These are phyloP conservation scores for Thryonomys swinderianus DNA, from an alignment of 2,113 vertebrate species.

Conservation along the genomic window DNA sequence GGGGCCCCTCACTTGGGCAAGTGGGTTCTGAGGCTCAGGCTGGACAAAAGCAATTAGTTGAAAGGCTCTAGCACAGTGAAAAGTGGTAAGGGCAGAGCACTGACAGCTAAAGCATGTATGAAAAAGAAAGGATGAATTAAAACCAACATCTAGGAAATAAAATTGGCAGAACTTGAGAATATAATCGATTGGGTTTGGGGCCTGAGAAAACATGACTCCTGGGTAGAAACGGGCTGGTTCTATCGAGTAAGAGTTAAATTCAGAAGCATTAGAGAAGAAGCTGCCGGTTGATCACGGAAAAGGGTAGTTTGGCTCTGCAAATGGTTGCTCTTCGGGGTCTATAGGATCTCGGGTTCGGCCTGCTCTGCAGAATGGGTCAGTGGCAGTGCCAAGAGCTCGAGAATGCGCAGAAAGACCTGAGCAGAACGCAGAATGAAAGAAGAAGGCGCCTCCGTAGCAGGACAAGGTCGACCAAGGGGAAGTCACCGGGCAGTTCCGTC, in stretches of 20 bases:
- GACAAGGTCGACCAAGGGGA: background rate
- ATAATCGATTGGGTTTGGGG: background rate
- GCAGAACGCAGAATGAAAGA: background rate
- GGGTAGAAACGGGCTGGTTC: background rate
- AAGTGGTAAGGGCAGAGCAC: background rate
- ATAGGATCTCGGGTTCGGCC: background rate
- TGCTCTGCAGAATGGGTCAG: background rate
- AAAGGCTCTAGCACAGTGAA: background rate
- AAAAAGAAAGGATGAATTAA: background rate
- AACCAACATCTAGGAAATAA: background rate
- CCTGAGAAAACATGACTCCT: background rate
- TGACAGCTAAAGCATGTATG: background rate
- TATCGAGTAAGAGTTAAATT: background rate
- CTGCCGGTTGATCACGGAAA: background rate
- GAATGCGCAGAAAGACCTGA: background rate
- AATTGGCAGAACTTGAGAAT: background rate
- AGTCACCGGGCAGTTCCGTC: background rate
- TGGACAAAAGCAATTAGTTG: background rate
- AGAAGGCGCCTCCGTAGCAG: background rate
- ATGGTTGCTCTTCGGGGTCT: background rate
- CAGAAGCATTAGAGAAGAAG: background rate
- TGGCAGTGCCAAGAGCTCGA: background rate
- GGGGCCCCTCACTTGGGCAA: background rate
- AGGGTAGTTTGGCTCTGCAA: background rate
- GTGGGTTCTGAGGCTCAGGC: background rate